Evolutionary conservation across 1,140 invertebrate genomes (phyloP).

Genomic region (Bombus vancouverensis): DNA sequence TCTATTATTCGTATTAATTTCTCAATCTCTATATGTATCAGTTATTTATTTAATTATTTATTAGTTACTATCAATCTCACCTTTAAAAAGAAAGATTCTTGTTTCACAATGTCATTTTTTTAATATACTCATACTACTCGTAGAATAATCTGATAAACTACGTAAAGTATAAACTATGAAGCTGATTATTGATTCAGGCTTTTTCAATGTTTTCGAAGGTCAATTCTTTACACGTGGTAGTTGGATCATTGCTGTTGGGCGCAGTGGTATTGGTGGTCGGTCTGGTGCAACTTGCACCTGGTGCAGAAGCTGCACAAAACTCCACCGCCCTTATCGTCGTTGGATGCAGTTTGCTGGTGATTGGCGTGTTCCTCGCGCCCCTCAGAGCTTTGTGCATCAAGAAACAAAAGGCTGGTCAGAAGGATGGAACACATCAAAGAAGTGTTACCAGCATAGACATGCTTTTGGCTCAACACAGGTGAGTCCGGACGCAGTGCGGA

Average conservation of each 20-base stretch:
- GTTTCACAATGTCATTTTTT: neutral
- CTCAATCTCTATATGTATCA: too few relatives aligned
- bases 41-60: neutral
- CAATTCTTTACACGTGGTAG: slow-evolving; percentile 88
- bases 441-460: slow-evolving; percentile 80
- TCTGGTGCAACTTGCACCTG: slow-evolving; percentile 90
- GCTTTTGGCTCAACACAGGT: slow-evolving; percentile 79
- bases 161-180: too few relatives aligned
- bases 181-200: neutral
- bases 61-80: neutral
- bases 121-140: neutral
- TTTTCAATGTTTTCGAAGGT: slow-evolving; percentile 80
- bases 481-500: neutral
- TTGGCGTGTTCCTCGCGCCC: slow-evolving; percentile 74
- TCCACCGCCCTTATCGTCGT: slow-evolving; percentile 87
- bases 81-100: neutral
- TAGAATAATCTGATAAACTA: neutral
- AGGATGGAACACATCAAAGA: slow-evolving; percentile 78
- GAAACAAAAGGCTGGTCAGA: slow-evolving; percentile 73
- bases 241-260: slow-evolving; percentile 88
- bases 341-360: slow-evolving; percentile 84
- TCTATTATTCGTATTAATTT: neutral
- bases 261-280: slow-evolving; percentile 90
- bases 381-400: slow-evolving; percentile 78
- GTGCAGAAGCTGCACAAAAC: slow-evolving; percentile 89